A percentile compares a stretch with the other conserved stretches of the same genome.
Evolutionary conservation across 2,113 vertebrate species (phyloP).

Genomic region (Ciconia boyciana): DNA sequence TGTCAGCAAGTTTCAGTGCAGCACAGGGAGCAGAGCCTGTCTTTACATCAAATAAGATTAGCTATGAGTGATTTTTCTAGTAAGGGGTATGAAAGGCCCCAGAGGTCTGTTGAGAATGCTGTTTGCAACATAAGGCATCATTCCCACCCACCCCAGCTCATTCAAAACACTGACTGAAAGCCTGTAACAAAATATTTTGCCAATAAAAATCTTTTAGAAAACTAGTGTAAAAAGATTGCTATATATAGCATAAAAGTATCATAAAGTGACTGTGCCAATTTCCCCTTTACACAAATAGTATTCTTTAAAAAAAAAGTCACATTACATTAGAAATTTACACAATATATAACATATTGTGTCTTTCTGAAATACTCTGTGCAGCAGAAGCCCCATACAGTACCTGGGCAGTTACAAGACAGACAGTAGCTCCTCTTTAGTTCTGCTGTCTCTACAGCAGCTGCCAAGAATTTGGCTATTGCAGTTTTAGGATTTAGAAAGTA

Average conservation of each 20-base stretch:
- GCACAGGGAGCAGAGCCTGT: neutral
- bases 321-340: neutral
- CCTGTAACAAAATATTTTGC: neutral
- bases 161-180: neutral
- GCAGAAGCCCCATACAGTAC: neutral
- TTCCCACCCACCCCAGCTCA: neutral
- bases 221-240: neutral
- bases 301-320: neutral
- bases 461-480: neutral
- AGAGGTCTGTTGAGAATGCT: neutral
- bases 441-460: neutral
- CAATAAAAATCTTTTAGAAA: neutral
- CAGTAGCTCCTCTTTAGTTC: neutral
- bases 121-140: neutral
- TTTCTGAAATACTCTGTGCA: neutral
- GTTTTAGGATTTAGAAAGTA: neutral
- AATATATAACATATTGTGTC: neutral
- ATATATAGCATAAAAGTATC: neutral
- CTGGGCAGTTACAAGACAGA: neutral
- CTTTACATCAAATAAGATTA: neutral
- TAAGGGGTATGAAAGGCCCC: neutral
- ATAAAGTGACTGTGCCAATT: constrained; percentile 13
- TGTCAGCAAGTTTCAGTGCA: neutral
- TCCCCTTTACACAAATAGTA: neutral
- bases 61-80: neutral